Base-by-base conservation (phyloP, 1,140 invertebrate species). In the Trachelipus rathkii region DNA sequence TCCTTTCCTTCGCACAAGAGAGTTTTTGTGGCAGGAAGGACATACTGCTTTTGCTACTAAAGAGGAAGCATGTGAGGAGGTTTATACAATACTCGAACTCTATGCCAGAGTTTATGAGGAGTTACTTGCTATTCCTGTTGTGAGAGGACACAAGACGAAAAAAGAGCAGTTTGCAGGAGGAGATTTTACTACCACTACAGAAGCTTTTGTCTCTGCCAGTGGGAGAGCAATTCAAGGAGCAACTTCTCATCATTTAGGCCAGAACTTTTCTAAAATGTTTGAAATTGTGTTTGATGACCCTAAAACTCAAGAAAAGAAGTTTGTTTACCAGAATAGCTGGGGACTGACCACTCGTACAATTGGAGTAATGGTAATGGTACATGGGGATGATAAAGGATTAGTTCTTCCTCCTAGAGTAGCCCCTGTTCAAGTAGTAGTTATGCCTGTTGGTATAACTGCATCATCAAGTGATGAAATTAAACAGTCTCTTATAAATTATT, bases 201-300 rank as follows among this genome's bases (percentile, higher is more conserved):
- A 99, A 86, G 95, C 92, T 0, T 99, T 94, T 85, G 90, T 99
- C 70, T 90, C 95, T 0, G 94, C 94, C 2, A 98, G 94, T 84
- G 98, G 98, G 0, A 88, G 96, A 71, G 97, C 91, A 8, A 96
- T 99, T 83, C 97, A 99, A 90, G 95, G 95, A 44, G 98, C 91
- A 0, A 99, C 98, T 0, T 99, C 96, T 77, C 97, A 99, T 88
- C 95, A 98, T 85, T 86, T 99, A 24, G 98, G 97, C 0, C 97
- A 99, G 87, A 99, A 99, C 85, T 99, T 99, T 84, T 97, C 96
- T 0, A 97, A 97, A 86, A 99, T 99, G 96, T 99, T 99, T 87
- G 95, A 99, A 79, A 97, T 99, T 78, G 88, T 92, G 8, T 95
- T 91, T 83, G 96, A 99, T 85, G 92, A 98, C 85, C 94, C 93